Base-by-base conservation (phyloP, 2,888 invertebrate species). In the Temnothorax ravouxi region DNA sequence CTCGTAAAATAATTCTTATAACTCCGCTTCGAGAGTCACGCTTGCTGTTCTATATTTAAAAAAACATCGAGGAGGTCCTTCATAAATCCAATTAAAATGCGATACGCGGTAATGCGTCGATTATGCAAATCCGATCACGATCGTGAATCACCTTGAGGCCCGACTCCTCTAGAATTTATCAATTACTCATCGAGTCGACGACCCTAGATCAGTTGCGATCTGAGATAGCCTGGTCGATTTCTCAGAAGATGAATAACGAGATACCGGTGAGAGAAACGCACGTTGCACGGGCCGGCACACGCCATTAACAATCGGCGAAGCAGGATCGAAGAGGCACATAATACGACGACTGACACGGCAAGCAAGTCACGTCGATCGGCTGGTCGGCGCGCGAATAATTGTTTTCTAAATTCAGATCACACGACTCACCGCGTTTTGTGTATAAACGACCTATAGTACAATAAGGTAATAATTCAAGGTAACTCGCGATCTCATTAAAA, bases 141-240 rank as follows among this genome's bases (percentile, higher is more conserved):
- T 38, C 47, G 47, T 75, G 84, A 80, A 84, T 87, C 82, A 80
- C 84, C 61, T 61, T 41, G 62, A 66, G 66, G 6, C 4, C 25
- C 50, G 71, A 66, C 75, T 84, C 69, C 84, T 74, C 64, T 41
- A 76, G 59, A 21, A 76, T 59, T 47, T 34, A 83, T 87, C 66
- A 66, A 84, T 84, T 84, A 86, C 86, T 84, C 84, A 74, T 84
- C 83, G 59, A 83, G 69, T 54, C 59, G 44, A 47, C 54, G 87
- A 86, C 61, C 87, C 84, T 84, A 83, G 89, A 87, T 89, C 89
- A 89, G 87, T 87, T 71, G 86, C 74, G 25, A 76, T 50, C 69
- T 61, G 71, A 29, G 47, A 50, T 62, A 21, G 25, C 25, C 38
- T 47, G 62, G 18, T 64, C 47, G 21, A 38, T 21, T 38, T 47